phyloP scores from a whole-genome alignment of 2,797 vertebrate species.

The Australoheros facetus region DNA sequence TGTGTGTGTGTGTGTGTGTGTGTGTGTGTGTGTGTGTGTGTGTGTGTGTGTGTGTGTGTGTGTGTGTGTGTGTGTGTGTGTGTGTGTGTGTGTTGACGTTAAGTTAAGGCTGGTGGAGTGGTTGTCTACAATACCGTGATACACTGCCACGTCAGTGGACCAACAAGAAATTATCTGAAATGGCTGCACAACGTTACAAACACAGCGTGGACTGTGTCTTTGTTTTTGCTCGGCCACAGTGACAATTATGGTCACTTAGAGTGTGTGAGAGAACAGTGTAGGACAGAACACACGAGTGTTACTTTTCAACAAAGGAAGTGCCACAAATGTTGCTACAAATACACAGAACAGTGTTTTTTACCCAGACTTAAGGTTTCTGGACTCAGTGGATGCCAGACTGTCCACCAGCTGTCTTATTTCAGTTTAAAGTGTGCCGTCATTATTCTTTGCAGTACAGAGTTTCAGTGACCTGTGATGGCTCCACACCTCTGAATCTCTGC shows the following conservation, averaged over 20 bases:
- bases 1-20: not conserved
- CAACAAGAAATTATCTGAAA: conserved; percentile 28
- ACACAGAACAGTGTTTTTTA: not conserved
- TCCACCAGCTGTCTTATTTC: not conserved
- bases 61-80: conserved; percentile 20
- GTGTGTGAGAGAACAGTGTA: not conserved
- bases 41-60: not conserved
- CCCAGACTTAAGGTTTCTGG: not conserved
- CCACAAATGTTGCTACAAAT: conserved; percentile 20
- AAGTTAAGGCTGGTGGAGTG: conserved; percentile 74
- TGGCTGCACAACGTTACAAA: conserved; percentile 45
- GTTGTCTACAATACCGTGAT: conserved; percentile 67
- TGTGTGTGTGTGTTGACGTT: conserved; percentile 8
- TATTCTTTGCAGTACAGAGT: not conserved
- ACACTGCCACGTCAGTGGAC: conserved; percentile 11
- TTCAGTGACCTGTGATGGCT: not conserved
- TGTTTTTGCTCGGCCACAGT: not conserved
- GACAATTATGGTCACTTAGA: not conserved
- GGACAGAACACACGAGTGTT: conserved; percentile 11
- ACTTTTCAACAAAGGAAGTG: conserved; percentile 23
- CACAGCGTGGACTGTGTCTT: conserved; percentile 4
- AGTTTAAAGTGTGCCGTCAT: not conserved
- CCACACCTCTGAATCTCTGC: not conserved
- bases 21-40: too few relatives aligned
- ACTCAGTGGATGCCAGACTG: not conserved